These are phyloP conservation scores for Grapholita molesta DNA, from an alignment of 1,140 invertebrate genomes.

Conservation along the genomic window DNA sequence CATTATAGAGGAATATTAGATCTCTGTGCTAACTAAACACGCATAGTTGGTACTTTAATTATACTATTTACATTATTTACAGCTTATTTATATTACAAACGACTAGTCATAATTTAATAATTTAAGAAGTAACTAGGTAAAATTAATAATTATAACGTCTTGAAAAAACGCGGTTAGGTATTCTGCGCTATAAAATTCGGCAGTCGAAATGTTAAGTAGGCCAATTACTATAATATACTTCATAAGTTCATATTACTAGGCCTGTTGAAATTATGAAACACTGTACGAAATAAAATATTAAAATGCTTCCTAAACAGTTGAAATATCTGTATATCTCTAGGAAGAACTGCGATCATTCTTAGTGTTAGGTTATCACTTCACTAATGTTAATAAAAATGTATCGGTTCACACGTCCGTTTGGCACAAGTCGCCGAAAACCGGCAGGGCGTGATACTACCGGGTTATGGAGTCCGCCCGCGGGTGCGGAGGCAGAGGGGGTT, in stretches of 20 bases:
- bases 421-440: slow-evolving; percentile 74
- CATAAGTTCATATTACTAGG: slow-evolving; percentile 20
- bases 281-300: slow-evolving; percentile 21
- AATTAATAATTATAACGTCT: slow-evolving; percentile 19
- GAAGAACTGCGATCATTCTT: slow-evolving; percentile 58
- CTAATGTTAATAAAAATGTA: slow-evolving; percentile 37
- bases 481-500: slow-evolving; percentile 58
- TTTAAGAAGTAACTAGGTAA: slow-evolving; percentile 45
- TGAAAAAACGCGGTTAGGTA: not conserved
- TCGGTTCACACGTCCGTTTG: slow-evolving; percentile 73
- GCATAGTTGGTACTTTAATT: slow-evolving; percentile 21
- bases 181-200: not conserved
- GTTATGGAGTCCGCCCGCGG: slow-evolving; percentile 64
- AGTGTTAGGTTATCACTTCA: slow-evolving; percentile 58
- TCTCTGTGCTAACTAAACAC: slow-evolving; percentile 34
- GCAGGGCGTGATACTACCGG: slow-evolving; percentile 74
- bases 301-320: slow-evolving; percentile 32
- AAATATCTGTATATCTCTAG: slow-evolving; percentile 26
- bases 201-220: slow-evolving; percentile 1
- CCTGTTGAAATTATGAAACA: slow-evolving; percentile 21
- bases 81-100: slow-evolving; percentile 35
- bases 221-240: not conserved
- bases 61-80: slow-evolving; percentile 59
- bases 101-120: slow-evolving; percentile 60
- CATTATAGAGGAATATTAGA: slow-evolving; percentile 23